Evolutionary conservation across 2,888 invertebrate genomes (phyloP).

Genomic region (Ommatoiulus sabulosus): DNA sequence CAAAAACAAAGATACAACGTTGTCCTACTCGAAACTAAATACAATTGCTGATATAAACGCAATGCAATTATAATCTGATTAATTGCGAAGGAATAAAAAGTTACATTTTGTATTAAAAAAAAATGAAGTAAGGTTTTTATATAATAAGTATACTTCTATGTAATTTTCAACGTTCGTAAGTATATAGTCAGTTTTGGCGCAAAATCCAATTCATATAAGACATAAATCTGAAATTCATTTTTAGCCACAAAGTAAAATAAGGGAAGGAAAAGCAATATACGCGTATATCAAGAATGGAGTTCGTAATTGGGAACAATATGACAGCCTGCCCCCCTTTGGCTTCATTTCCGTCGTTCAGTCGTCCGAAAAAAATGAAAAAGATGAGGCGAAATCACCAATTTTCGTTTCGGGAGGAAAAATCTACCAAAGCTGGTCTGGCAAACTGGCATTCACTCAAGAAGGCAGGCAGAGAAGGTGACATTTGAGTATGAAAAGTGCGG

Average conservation of each 20-base stretch:
- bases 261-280: not conserved
- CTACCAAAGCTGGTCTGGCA: not conserved
- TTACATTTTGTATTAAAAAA: no score
- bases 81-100: no score
- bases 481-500: conserved; percentile 50
- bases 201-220: not conserved
- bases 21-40: no score
- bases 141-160: no score
- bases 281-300: not conserved
- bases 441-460: conserved; percentile 49
- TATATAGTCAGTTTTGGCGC: not conserved
- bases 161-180: no score
- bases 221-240: conserved; percentile 4
- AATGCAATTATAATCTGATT: no score
- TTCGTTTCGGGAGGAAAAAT: not conserved
- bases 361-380: conserved; percentile 49
- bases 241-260: conserved; percentile 17
- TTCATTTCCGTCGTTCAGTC: conserved; percentile 52
- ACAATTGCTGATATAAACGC: no score
- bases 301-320: conserved; percentile 35
- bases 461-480: conserved; percentile 38
- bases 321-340: conserved; percentile 5
- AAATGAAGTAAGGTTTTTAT: no score
- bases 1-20: no score
- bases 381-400: conserved; percentile 48